Evolutionary conservation across 2,797 vertebrate genomes (phyloP).

Genomic region (Todus mexicanus): DNA sequence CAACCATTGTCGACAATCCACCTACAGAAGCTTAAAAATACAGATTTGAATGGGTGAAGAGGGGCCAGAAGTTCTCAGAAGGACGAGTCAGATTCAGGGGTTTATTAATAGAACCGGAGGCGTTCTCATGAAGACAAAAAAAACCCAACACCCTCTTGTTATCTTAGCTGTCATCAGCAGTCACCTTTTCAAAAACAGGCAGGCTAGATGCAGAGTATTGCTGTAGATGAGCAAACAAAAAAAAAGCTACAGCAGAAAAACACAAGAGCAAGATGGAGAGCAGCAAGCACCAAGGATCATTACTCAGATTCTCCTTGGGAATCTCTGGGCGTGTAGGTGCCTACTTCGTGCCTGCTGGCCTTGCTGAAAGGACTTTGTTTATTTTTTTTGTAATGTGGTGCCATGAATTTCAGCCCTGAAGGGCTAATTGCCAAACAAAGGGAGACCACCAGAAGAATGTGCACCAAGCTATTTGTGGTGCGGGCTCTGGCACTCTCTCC

Average conservation of each 20-base stretch:
- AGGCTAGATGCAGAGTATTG: constrained; percentile 42
- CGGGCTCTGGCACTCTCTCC: not conserved
- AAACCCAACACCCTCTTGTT: constrained; percentile 34
- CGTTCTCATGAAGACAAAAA: constrained; percentile 50
- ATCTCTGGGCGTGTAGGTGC: not conserved
- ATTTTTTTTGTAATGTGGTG: not conserved
- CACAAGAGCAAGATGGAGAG: not conserved
- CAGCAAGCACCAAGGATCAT: not conserved
- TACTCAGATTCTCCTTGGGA: not conserved
- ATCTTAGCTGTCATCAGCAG: constrained; percentile 56
- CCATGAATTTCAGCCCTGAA: not conserved
- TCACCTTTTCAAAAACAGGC: constrained; percentile 49
- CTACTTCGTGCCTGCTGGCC: not conserved
- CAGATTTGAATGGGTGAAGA: constrained; percentile 56
- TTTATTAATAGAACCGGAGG: constrained; percentile 58
- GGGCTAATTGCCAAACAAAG: constrained; percentile 18
- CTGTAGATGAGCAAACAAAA: constrained; percentile 53
- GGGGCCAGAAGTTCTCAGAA: constrained; percentile 59
- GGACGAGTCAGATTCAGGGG: constrained; percentile 43
- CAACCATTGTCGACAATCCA: constrained; percentile 56
- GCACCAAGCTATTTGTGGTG: not conserved
- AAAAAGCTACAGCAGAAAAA: constrained; percentile 41
- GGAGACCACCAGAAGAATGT: not conserved
- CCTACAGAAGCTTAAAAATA: constrained; percentile 68
- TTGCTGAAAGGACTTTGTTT: not conserved